Evolutionary conservation across 2,888 invertebrate genomes (phyloP).

Genomic region (Celastrina argiolus): DNA sequence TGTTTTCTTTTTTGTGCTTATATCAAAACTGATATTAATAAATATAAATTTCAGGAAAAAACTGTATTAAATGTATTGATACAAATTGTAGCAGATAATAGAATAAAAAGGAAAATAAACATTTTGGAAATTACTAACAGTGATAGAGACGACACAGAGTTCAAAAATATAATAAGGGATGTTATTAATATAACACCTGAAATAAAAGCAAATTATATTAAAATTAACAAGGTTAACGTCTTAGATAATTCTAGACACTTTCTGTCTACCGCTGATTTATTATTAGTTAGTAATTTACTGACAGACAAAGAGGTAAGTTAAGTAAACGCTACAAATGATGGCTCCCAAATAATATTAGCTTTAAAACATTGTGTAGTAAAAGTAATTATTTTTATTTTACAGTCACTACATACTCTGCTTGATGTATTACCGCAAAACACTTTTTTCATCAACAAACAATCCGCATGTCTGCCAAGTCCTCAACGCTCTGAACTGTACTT

Average conservation of each 20-base stretch:
- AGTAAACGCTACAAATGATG: not conserved
- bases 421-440: conserved; percentile 36
- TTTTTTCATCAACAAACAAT: conserved; percentile 41
- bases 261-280: conserved; percentile 33
- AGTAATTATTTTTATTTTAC: not conserved
- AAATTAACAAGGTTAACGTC: conserved; percentile 24
- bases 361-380: too few relatives aligned
- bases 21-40: too few relatives aligned
- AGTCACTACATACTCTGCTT: conserved; percentile 37
- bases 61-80: conserved; percentile 36
- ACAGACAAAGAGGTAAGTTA: conserved; percentile 39
- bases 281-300: conserved; percentile 37
- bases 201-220: conserved; percentile 30
- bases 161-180: conserved; percentile 29
- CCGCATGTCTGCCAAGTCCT: conserved; percentile 20
- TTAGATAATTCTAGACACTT: conserved; percentile 25
- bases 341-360: too few relatives aligned
- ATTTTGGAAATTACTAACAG: conserved; percentile 36
- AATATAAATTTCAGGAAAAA: conserved; percentile 36
- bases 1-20: too few relatives aligned
- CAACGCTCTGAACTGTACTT: conserved; percentile 37
- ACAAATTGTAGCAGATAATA: conserved; percentile 45
- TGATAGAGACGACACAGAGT: conserved; percentile 25
- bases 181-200: too few relatives aligned
- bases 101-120: conserved; percentile 37